Evolutionary conservation across 2,113 vertebrate genomes (phyloP).

Genomic region (Psettodes erumei): DNA sequence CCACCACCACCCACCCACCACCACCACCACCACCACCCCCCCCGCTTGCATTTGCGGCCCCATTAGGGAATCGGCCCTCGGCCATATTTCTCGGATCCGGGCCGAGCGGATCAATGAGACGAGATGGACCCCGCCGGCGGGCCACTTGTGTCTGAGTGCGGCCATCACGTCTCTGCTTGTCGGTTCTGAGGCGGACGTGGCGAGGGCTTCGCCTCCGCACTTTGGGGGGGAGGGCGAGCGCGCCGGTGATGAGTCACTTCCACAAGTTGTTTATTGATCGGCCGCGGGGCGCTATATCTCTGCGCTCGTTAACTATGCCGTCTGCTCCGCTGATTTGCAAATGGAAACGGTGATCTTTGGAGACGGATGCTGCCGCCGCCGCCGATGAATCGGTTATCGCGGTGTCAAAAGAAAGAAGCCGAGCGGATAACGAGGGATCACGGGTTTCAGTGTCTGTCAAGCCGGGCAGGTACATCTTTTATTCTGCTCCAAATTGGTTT

Average conservation of each 20-base stretch:
- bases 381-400: conserved; percentile 25
- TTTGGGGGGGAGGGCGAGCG: conserved; percentile 44
- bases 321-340: conserved; percentile 53
- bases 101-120: conserved; percentile 66
- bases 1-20: no score
- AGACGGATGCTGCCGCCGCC: conserved; percentile 1
- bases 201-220: conserved; percentile 55
- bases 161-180: conserved; percentile 33
- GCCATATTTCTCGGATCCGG: conserved; percentile 69
- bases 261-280: conserved; percentile 67
- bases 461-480: conserved; percentile 40
- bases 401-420: conserved; percentile 31
- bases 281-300: conserved; percentile 33
- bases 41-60: conserved; percentile 60
- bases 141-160: conserved; percentile 60
- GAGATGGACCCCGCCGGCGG: conserved; percentile 62
- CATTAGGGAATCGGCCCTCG: conserved; percentile 72
- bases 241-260: conserved; percentile 64
- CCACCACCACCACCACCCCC: no score
- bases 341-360: conserved; percentile 39
- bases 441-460: conserved; percentile 28
- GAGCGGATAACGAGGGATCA: conserved; percentile 32
- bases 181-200: background rate
- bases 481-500: conserved; percentile 57
- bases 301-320: conserved; percentile 47